A percentile compares a stretch with the other conserved stretches of the same genome.
These are phyloP conservation scores for Acanthosepion pharaonis DNA, from an alignment of 2,888 invertebrate species.

Conservation along the genomic window DNA sequence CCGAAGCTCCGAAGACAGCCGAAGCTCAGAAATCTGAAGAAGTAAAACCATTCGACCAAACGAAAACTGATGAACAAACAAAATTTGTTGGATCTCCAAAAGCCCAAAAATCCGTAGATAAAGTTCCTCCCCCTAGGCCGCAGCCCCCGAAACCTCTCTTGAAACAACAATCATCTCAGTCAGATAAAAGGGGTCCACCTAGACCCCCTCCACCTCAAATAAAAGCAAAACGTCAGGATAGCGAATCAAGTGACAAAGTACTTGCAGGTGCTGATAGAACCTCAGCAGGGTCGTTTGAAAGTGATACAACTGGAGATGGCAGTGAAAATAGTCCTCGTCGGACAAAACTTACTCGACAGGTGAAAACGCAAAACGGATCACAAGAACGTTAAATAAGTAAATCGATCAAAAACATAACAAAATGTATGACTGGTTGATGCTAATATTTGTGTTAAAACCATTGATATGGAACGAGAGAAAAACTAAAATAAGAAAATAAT, in stretches of 20 bases:
- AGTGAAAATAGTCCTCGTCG: conserved; percentile 37
- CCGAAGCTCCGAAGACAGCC: neutral
- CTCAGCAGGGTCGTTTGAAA: neutral
- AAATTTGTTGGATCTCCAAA: neutral
- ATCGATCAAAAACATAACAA: neutral
- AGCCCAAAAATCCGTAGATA: neutral
- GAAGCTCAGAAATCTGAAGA: neutral
- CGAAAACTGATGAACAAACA: neutral
- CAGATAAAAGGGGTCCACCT: neutral
- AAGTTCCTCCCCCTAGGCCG: neutral
- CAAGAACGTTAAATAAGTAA: neutral
- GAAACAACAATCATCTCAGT: neutral
- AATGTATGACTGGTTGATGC: neutral
- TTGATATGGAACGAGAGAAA: neutral
- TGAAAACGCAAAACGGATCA: neutral
- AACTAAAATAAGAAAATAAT: neutral
- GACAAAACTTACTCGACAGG: conserved; percentile 6
- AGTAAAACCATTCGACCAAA: neutral
- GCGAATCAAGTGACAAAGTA: conserved; percentile 16
- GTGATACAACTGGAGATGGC: neutral
- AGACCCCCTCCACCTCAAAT: neutral
- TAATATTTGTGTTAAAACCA: neutral
- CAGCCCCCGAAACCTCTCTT: neutral
- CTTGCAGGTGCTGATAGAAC: neutral
- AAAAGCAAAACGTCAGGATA: neutral